Evolutionary conservation across 2,113 vertebrate genomes (phyloP).

Genomic region (Brevimyrus niger): DNA sequence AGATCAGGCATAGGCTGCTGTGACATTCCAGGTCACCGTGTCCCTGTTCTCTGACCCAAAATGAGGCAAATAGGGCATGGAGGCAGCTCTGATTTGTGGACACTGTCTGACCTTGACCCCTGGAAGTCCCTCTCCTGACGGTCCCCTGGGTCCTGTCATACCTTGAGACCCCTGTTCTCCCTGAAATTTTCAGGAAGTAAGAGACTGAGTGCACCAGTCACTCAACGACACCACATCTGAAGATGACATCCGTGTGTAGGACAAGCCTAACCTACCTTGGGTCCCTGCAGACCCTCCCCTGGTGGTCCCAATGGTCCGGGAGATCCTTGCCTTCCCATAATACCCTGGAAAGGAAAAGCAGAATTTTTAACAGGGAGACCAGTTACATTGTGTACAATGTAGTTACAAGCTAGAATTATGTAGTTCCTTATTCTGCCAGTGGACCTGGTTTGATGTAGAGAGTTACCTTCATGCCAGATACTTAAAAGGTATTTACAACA

Average conservation of each 20-base stretch:
- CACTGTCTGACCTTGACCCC: slow-evolving; percentile 68
- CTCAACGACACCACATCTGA: not conserved
- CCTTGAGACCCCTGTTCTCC: slow-evolving; percentile 77
- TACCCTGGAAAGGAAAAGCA: slow-evolving; percentile 57
- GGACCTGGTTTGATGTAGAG: not conserved
- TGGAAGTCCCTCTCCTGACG: slow-evolving; percentile 71
- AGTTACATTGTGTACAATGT: not conserved
- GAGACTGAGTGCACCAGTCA: not conserved
- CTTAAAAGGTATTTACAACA: not conserved
- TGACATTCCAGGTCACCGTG: not conserved
- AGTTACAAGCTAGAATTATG: not conserved
- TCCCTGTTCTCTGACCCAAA: not conserved
- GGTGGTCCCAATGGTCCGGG: slow-evolving; percentile 67
- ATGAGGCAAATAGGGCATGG: not conserved
- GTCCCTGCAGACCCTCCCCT: slow-evolving; percentile 78
- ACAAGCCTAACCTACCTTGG: slow-evolving; percentile 61
- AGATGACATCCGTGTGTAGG: not conserved
- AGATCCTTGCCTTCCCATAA: slow-evolving; percentile 63
- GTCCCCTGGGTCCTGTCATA: slow-evolving; percentile 75
- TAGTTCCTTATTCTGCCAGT: not conserved
- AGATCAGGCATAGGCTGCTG: not conserved
- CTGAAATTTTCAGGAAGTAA: slow-evolving; percentile 46
- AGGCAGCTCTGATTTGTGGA: not conserved
- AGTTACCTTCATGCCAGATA: not conserved
- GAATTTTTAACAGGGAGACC: slow-evolving; percentile 14